Percentiles rank a stretch among this genome's conserved stretches.
phyloP scores from a whole-genome alignment of 2,888 invertebrate species.

The Octodonta nipae region DNA sequence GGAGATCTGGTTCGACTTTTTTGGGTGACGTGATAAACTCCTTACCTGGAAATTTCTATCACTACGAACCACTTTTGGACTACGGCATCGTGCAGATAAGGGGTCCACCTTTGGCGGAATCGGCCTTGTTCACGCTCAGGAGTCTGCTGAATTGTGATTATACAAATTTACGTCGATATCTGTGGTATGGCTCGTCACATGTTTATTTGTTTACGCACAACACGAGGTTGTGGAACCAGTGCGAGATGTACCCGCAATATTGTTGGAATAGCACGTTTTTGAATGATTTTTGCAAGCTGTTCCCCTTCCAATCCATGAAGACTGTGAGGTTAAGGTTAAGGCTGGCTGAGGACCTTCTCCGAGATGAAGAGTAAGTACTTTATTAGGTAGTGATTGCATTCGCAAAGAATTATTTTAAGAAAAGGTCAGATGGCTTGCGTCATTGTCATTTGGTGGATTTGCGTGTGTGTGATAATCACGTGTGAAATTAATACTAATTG shows the following conservation, averaged over 20 bases:
- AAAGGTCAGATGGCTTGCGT: no score
- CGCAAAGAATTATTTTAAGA: no score
- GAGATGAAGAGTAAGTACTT: conserved; percentile 52
- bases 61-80: conserved; percentile 76
- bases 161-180: conserved; percentile 55
- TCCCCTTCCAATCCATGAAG: conserved; percentile 83
- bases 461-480: no score
- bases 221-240: conserved; percentile 69
- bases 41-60: conserved; percentile 76
- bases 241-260: conserved; percentile 49
- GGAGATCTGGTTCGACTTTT: conserved; percentile 84
- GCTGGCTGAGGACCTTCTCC: conserved; percentile 55
- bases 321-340: conserved; percentile 64
- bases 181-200: conserved; percentile 63
- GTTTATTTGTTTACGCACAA: conserved; percentile 75
- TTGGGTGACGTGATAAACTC: conserved; percentile 73
- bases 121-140: conserved; percentile 54
- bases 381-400: no score
- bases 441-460: no score
- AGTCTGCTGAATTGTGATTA: conserved; percentile 67
- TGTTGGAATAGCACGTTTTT: conserved; percentile 62
- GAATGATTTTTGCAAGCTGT: conserved; percentile 63
- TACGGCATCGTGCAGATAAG: conserved; percentile 72
- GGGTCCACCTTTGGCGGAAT: conserved; percentile 53
- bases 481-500: no score